Conservation (phyloP, 2,113 vertebrate genomes). For the Limnothrissa miodon region DNA sequence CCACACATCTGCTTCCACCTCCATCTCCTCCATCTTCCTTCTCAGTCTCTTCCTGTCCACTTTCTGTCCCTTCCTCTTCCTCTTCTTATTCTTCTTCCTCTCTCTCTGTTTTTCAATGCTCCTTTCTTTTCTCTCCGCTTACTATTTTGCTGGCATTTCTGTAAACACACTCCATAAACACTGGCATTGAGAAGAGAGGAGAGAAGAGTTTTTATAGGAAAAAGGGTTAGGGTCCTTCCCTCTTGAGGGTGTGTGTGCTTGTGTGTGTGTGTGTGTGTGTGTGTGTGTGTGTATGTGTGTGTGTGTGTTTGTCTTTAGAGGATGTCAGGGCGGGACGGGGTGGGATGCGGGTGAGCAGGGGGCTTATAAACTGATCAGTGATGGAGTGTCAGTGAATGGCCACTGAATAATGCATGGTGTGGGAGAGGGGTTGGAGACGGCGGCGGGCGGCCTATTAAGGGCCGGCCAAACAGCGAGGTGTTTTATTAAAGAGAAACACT, state of each 20-base stretch:
- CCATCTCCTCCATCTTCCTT: neutral
- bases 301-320: neutral
- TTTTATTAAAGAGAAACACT: slow-evolving; percentile 76
- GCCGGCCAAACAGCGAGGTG: slow-evolving; percentile 71
- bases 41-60: neutral
- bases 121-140: neutral
- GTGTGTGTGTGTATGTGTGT: too few relatives aligned
- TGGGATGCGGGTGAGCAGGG: slow-evolving; percentile 44
- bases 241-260: too few relatives aligned
- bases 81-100: neutral
- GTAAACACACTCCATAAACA: neutral
- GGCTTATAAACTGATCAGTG: slow-evolving; percentile 69
- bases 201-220: too few relatives aligned
- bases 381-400: slow-evolving; percentile 70
- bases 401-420: slow-evolving; percentile 72
- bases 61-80: neutral
- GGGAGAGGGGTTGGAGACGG: slow-evolving; percentile 66
- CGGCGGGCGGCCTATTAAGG: slow-evolving; percentile 65
- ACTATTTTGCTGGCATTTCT: neutral
- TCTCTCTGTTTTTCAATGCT: too few relatives aligned
- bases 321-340: neutral
- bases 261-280: too few relatives aligned
- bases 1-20: slow-evolving; percentile 31
- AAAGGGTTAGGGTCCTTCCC: too few relatives aligned
- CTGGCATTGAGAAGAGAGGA: neutral